Base-by-base conservation (phyloP, 2,888 invertebrate genomes). In the Escarpia spicata region DNA sequence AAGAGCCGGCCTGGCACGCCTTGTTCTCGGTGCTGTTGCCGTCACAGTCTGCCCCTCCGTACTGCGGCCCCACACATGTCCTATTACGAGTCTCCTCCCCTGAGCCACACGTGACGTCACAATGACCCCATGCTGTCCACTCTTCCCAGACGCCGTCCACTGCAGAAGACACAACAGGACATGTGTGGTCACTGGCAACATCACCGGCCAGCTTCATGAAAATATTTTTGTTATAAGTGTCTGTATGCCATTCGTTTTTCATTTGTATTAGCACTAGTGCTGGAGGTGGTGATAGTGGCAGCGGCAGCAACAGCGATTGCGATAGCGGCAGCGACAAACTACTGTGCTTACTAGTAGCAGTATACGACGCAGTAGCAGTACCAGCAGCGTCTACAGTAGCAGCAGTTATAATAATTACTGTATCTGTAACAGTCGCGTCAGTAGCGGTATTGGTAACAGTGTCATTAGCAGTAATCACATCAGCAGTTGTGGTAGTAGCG, bases 101-200 rank as follows among this genome's bases (percentile, higher is more conserved):
- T 31, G 94, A 94, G 9, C 95, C 95, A 93, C 95, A 95, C 0
- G 94, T 94, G 89, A 94, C 93, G 92, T 94, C 94, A 93, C 95
- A 95, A 9, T 92, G 90, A 8, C 93, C 94, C 95, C 95, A 95
- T 0, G 92, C 92, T 37, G 94, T 91, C 95, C 95, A 95, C 10
- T 91, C n/a, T 45, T 90, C 93, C 92, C 94, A 95, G 15, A 75
- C 92, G 31, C 93, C 93, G 52, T 93, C 91, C 45, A 92, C 93
- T 93, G 92, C 75, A n/a, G 75, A 75, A 75, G 75, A 75, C 75
- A 75, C 26, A 52, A 52, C 10, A 52, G 52, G 52, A 52, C 52
- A 75, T 26, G 75, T 26, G 75, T 75, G 60, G 60, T 60, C 60
- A 10, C 15, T 1, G 60, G 12, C 75, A n/a, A 19, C 26, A 75